Base-by-base conservation (phyloP, 2,113 vertebrate species). In the Sander vitreus region DNA sequence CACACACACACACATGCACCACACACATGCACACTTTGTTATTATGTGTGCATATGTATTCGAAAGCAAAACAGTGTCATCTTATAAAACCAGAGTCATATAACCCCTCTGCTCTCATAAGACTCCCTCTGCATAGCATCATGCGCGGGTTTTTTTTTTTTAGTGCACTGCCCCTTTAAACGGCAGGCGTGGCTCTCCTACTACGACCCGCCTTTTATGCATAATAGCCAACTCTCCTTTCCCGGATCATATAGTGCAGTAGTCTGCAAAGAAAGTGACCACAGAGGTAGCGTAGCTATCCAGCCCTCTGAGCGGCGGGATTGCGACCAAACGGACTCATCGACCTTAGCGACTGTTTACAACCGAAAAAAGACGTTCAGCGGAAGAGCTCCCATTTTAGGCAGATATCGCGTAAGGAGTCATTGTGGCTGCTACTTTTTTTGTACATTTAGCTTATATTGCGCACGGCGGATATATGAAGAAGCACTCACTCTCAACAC, bases 91-190 rank as follows among this genome's bases (percentile, higher is more conserved):
- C 66, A 39, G 55, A 70, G 69, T 78, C 89, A 78, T 2, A 30
- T 84, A 75, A 83, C n/a, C 73, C 54, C 30, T 33, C 16, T 12
- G 33, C 55, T 58, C 51, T 51, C 50, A 16, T 53, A 54, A 62
- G 21, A 12, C 5, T 27, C 23, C 39, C 19, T 11, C 39, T 57
- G 73, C 66, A 47, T 65, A 19, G 48, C 55, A 16, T 15, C 25
- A 7, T 6, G 72, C 16, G 30, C 16, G 39, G 11, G 1, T 39
- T 43, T n/a, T 7, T 50, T 33, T 53, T 30, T 88, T 70, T 77
- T 33, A 13, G 78, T 27, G 78, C 5, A 3, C 92, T 94, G 94
- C 65, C 4, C 50, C 94, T 95, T 96, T 96, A 95, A 96, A 54
- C 1, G 4, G 69, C 11, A 18, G 94, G 95, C 91, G 95, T 87